Base-by-base conservation (phyloP, 2,888 invertebrate species). In the Drosophila cyrtoloma region DNA sequence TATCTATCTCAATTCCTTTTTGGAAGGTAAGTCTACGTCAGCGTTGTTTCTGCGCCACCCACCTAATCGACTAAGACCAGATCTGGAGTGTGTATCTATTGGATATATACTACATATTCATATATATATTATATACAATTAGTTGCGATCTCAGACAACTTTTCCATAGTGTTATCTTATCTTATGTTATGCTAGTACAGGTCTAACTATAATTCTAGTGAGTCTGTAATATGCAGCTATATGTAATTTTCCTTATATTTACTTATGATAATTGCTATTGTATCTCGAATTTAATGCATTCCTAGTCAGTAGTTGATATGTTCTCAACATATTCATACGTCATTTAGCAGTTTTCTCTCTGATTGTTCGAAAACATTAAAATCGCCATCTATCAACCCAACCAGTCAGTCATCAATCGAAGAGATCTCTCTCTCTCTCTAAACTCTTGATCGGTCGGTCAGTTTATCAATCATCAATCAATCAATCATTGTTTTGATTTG, bases 401-500 rank as follows among this genome's bases (percentile, higher is more conserved):
- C 30, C 72, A 63, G 32, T 57, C 78, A 76, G 26, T 68, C 64
- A 73, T 62, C 73, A 63, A 50, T 12, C 32, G 9, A 26, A 30
- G 37, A 53, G 47, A 64, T 51, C 16, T 16, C 42, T 35, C 12
- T 33, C 4, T 33, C 33, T 42, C 42, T 44, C 16, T 32, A 32
- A 32, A 52, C 32, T 52, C 35, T 30, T 47, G 37, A n/a, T 30
- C 53, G 69, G 63, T 64, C 16, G 9, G 47, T 47, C 69, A 69
- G 14, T 75, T 67, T 61, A 70, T 63, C 77, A 44, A 39, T 39
- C 65, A 62, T 64, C 58, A 47, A 63, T 73, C 73, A 75, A 53
- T 71, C 82, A 47, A 26, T 61, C 78, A 77, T 69, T 58, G 22
- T 79, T 79, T 71, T 88, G 68, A 83, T 76, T 84, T 84, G 83